These are phyloP conservation scores for Mormyrops boulengeri DNA, from an alignment of 2,797 vertebrate species.

Conservation along the genomic window DNA sequence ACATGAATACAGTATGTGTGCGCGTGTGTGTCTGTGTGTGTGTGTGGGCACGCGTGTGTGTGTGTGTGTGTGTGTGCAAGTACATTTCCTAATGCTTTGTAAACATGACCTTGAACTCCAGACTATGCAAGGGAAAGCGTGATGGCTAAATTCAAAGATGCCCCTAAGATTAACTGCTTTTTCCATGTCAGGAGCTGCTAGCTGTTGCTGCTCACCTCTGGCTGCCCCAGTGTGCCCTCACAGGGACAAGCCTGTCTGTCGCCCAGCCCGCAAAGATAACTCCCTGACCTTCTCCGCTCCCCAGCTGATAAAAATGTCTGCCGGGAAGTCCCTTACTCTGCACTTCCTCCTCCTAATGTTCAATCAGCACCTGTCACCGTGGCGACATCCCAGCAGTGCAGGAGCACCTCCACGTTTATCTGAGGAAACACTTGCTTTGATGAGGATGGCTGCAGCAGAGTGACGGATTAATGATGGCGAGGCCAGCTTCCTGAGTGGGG, in stretches of 20 bases:
- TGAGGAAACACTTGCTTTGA: constrained; percentile 96
- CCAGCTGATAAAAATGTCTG: constrained; percentile 68
- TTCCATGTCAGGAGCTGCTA: neutral
- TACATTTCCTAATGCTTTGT: neutral
- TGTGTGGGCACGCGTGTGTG: neutral
- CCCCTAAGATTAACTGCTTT: neutral
- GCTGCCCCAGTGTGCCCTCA: constrained; percentile 35
- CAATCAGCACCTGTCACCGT: constrained; percentile 86
- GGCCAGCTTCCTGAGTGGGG: constrained; percentile 95
- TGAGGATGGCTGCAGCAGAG: constrained; percentile 88
- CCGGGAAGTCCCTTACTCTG: constrained; percentile 61
- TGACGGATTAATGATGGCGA: constrained; percentile 95
- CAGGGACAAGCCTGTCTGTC: constrained; percentile 26
- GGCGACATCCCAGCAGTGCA: constrained; percentile 25
- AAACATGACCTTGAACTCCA: neutral
- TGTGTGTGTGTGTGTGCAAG: neutral
- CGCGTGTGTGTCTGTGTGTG: neutral
- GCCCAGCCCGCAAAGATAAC: constrained; percentile 49
- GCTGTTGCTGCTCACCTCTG: constrained; percentile 30
- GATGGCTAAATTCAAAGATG: neutral
- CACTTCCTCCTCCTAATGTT: constrained; percentile 80
- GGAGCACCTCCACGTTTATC: constrained; percentile 81
- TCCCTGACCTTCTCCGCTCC: constrained; percentile 40
- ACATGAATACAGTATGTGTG: neutral
- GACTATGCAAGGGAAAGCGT: neutral